Evolutionary conservation across 2,113 vertebrate species (phyloP), one percentile per base, ranked within the genome.

Genomic region (Ceuthmochares aereus): DNA sequence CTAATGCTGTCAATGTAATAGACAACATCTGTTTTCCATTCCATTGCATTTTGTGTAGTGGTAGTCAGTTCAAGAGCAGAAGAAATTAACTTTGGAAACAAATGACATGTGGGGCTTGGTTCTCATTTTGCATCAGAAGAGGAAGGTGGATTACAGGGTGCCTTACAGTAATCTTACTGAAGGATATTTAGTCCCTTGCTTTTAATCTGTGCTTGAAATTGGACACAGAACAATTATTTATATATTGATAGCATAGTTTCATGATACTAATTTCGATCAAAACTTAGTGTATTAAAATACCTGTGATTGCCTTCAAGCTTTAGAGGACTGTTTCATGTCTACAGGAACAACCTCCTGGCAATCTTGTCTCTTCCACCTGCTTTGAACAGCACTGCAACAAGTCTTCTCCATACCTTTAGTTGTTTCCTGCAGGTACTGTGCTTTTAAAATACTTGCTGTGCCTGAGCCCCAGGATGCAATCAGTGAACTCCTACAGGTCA

Each of bases 401-500:
- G n/a, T 47, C 30, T 80, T 56, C 56, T 18, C 12, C 21, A 5
- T 56, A 34, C 16, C 64, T 83, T 74, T 25, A 75, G 56, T 59
- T 72, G 63, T 29, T 88, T 93, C 21, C 49, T 7, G 1, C 32
- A 52, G n/a, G 54, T 67, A 32, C n/a, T 3, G 2, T 82, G 54
- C 29, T 85, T 90, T 76, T 94, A 40, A 76, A 86, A 64, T 20
- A 26, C 14, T 74, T 1, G 1, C 26, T 74, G 16, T 2, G 4
- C 32, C 43, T 20, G 37, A 86, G 45, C 63, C 29, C 12, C 64
- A 1, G 19, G 37, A 62, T 62, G 18, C 1, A 4, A 8, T n/a
- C 29, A 45, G 51, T 2, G 1, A 68, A 26, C 32, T 59, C 20
- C 36, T 56, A 4, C 6, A 19, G 40, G 34, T n/a, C 0, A 0